Percentiles rank a stretch among this genome's conserved stretches.
These are phyloP conservation scores for Lymantria dispar DNA, from an alignment of 2,888 invertebrate species.

Conservation along the genomic window DNA sequence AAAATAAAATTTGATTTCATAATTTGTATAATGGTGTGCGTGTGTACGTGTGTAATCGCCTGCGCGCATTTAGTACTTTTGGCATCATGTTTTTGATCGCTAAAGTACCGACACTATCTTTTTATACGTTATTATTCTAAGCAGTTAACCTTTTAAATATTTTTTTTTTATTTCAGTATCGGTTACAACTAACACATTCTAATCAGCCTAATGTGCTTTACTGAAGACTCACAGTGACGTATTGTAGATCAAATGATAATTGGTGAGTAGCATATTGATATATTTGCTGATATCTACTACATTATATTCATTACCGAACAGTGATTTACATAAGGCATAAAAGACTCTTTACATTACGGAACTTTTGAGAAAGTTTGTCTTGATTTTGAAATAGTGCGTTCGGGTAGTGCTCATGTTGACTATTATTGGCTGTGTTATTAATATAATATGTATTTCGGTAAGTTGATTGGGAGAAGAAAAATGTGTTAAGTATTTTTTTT, in stretches of 20 bases:
- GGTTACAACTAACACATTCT: not conserved
- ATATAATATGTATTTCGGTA: not conserved
- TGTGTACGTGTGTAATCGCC: too few species aligned
- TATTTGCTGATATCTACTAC: slow-evolving; percentile 20
- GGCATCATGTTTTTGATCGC: too few species aligned
- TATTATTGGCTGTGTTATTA: not conserved
- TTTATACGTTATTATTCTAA: too few species aligned
- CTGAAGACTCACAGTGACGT: slow-evolving; percentile 18
- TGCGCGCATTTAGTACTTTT: too few species aligned
- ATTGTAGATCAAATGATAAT: slow-evolving; percentile 21
- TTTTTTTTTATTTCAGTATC: slow-evolving; percentile 2
- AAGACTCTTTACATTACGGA: not conserved
- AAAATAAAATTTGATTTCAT: too few species aligned
- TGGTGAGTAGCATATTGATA: slow-evolving; percentile 15
- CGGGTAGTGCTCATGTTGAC: not conserved
- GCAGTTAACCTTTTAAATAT: not conserved
- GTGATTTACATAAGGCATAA: slow-evolving; percentile 9
- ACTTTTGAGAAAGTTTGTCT: not conserved
- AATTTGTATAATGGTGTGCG: too few species aligned
- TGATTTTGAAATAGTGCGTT: not conserved
- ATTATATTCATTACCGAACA: slow-evolving; percentile 6
- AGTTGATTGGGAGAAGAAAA: not conserved
- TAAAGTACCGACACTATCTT: too few species aligned
- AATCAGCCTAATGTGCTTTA: slow-evolving; percentile 21
- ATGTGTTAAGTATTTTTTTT: too few species aligned